Evolutionary conservation across 2,888 invertebrate genomes (phyloP).

Genomic region (Lasioglossum vierecki): DNA sequence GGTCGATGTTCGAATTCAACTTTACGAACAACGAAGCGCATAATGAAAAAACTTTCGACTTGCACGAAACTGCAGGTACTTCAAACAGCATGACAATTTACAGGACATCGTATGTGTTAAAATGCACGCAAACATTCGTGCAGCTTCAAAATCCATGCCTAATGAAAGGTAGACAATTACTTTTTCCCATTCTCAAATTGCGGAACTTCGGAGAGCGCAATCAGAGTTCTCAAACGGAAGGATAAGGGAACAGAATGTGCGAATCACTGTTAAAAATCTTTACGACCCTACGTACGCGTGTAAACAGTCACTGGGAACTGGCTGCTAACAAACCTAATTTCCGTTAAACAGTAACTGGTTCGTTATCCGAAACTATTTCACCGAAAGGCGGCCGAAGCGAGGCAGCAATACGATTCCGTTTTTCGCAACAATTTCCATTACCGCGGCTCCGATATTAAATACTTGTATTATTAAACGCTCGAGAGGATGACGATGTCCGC

Average conservation of each 20-base stretch:
- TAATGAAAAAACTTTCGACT: background rate
- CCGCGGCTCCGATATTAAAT: background rate
- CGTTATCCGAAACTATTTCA: background rate
- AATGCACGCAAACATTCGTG: background rate
- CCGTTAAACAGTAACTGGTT: background rate
- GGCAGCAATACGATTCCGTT: background rate
- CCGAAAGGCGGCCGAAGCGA: background rate
- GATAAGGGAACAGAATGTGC: background rate
- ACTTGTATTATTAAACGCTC: background rate
- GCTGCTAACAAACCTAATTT: background rate
- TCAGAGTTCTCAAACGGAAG: background rate
- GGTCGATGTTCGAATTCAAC: background rate
- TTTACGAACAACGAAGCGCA: background rate
- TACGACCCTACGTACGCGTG: background rate
- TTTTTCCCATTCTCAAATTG: background rate
- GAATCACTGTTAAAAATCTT: background rate
- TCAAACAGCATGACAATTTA: background rate
- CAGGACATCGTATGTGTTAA: background rate
- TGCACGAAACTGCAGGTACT: background rate
- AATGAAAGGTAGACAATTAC: background rate
- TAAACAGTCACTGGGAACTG: background rate
- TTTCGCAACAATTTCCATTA: slow-evolving; percentile 6
- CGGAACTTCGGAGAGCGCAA: background rate
- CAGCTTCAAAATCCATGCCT: background rate
- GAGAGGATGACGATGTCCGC: background rate